Conservation (phyloP, 2,797 vertebrate species). For the Pseudochirops corinnae region DNA sequence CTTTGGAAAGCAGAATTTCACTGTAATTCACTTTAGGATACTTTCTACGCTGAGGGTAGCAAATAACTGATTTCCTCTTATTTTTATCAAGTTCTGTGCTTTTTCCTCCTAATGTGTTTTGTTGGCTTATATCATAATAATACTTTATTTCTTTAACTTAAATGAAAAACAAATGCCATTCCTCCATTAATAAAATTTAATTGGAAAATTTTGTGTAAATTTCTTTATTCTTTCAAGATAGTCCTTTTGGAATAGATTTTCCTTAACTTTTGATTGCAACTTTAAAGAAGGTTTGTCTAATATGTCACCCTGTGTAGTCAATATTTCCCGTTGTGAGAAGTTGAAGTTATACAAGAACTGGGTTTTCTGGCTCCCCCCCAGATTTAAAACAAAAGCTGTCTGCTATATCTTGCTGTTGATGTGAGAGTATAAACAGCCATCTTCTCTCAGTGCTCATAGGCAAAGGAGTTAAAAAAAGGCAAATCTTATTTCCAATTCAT, state of each 20-base stretch:
- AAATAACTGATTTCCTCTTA: conserved; percentile 28
- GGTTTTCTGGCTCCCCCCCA: neutral
- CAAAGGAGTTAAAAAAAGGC: neutral
- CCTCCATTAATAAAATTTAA: conserved; percentile 37
- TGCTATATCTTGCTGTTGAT: neutral
- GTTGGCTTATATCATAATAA: neutral
- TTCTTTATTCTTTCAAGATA: conserved; percentile 31
- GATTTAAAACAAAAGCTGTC: neutral
- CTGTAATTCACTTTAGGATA: conserved; percentile 26
- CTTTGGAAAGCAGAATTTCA: conserved; percentile 15
- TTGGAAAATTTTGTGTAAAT: neutral
- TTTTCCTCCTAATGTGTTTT: neutral
- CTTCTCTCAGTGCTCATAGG: neutral
- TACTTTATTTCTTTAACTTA: conserved; percentile 21
- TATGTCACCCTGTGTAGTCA: conserved; percentile 10
- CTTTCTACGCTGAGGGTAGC: conserved; percentile 24
- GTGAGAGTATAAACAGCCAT: neutral
- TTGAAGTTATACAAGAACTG: neutral
- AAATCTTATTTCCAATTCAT: neutral
- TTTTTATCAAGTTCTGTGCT: conserved; percentile 2
- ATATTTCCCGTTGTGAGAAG: conserved; percentile 35
- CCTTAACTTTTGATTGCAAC: conserved; percentile 13
- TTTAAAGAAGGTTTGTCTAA: conserved; percentile 32
- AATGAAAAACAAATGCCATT: conserved; percentile 13
- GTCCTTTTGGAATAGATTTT: conserved; percentile 15